A percentile compares a stretch with the other conserved stretches of the same genome.
phyloP scores from a whole-genome alignment of 2,113 vertebrate genomes.

The Pachypanchax playfairii region DNA sequence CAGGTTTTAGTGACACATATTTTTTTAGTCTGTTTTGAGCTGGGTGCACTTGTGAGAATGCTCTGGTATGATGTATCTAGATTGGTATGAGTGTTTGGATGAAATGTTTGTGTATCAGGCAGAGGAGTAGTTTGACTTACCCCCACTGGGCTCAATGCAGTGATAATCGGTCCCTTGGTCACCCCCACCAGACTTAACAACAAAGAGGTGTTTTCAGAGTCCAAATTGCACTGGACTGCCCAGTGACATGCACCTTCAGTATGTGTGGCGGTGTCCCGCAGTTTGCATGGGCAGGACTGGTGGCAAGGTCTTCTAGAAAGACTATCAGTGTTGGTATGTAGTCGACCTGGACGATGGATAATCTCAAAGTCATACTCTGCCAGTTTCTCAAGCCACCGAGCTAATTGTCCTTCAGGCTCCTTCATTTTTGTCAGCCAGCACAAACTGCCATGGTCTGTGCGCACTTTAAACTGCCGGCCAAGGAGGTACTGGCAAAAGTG shows the following conservation, averaged over 20 bases:
- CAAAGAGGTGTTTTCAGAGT: not conserved
- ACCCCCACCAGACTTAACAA: not conserved
- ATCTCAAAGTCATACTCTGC: slow-evolving; percentile 34
- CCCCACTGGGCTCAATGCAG: slow-evolving; percentile 8
- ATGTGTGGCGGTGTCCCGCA: not conserved
- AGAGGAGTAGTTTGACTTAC: not conserved
- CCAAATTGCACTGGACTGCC: not conserved
- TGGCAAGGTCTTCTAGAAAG: slow-evolving; percentile 2
- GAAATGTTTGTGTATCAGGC: not conserved
- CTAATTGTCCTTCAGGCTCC: slow-evolving; percentile 32
- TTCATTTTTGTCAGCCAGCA: slow-evolving; percentile 22
- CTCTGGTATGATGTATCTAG: not conserved
- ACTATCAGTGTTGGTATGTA: slow-evolving; percentile 8
- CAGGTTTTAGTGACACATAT: not conserved
- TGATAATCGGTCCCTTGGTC: too few species aligned
- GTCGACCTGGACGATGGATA: slow-evolving; percentile 9
- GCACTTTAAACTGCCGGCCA: not conserved
- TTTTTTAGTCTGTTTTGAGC: not conserved
- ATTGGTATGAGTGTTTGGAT: not conserved
- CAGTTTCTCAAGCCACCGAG: slow-evolving; percentile 19
- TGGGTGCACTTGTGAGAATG: not conserved
- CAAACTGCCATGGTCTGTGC: slow-evolving; percentile 29
- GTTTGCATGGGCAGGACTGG: slow-evolving; percentile 24
- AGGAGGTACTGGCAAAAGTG: not conserved
- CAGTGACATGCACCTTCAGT: not conserved